Conservation (phyloP, 2,888 invertebrate genomes). For the Drosophila lutescens region DNA sequence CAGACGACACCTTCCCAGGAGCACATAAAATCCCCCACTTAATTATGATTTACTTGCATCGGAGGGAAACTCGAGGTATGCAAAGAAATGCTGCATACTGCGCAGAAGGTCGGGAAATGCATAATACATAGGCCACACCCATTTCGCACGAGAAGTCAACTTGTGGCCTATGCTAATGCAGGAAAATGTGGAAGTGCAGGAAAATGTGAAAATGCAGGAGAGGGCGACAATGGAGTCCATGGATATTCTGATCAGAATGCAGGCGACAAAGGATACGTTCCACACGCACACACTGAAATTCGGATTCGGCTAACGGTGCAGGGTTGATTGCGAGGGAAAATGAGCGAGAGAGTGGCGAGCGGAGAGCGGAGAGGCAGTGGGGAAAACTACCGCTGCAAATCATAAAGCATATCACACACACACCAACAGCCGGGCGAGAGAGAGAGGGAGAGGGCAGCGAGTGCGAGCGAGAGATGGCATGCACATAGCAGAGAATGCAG, state of each 20-base stretch:
- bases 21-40: constrained; percentile 19
- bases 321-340: constrained; percentile 52
- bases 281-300: constrained; percentile 50
- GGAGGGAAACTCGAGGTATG: constrained; percentile 54
- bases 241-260: constrained; percentile 74
- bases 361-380: constrained; percentile 38
- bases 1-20: constrained; percentile 26
- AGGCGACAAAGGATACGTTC: constrained; percentile 71
- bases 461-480: constrained; percentile 16
- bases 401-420: constrained; percentile 66
- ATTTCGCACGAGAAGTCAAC: constrained; percentile 66
- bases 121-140: constrained; percentile 76
- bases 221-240: constrained; percentile 51
- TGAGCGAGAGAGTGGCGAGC: constrained; percentile 46
- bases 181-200: constrained; percentile 39
- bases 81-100: constrained; percentile 55
- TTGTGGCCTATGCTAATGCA: constrained; percentile 73
- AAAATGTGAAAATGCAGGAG: constrained; percentile 35
- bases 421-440: constrained; percentile 8
- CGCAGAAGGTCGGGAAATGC: constrained; percentile 54
- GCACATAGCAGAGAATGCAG: constrained; percentile 40
- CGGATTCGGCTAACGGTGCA: constrained; percentile 61
- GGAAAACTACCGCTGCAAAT: constrained; percentile 71
- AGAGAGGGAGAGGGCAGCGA: constrained; percentile 10
- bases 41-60: constrained; percentile 65